Evolutionary conservation across 2,797 vertebrate species (phyloP), one percentile per base, ranked within the genome.

Genomic region (Poliocrania exsul): DNA sequence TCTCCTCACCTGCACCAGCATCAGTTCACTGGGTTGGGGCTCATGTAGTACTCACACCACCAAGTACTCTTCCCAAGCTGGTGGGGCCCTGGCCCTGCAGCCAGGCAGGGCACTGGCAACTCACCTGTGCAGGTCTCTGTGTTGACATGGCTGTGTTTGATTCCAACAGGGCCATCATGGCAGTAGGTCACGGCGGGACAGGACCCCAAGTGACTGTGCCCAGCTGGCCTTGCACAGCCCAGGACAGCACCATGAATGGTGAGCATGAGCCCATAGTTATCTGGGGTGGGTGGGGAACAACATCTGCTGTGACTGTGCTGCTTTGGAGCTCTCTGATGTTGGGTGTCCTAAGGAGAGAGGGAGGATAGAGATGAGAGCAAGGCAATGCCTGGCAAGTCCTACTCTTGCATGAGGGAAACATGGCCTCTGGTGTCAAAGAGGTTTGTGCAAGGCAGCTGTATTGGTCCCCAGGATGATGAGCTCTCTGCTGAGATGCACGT

Each of bases 141-240:
- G 4, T 82, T 85, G 1, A 91, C 0, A 0, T 2, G 25, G 50
- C 7, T 80, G 38, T 71, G 26, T 79, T 88, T 92, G 57, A 14
- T 93, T 61, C 81, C 72, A 84, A 42, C 92, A 97, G 96, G 74
- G 88, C 42, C 91, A 88, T 17, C 88, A 60, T 57, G 79, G 87
- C 84, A 85, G 88, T 94, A 50, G 60, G 65, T 72, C 56, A 4
- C 92, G 75, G 23, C 74, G 35, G 54, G 93, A 96, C 83, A 93
- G 82, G 57, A 33, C 60, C 62, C 20, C 33, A 5, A 16, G 10
- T 42, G 91, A 96, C 42, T 40, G 38, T 50, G 80, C 88, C 80
- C 87, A 81, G 60, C 44, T 88, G 90, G 67, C 47, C 58, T 16
- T 84, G 56, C 75, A 70, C 56, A 92, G 84, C 74, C 69, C 13